These are phyloP conservation scores for Magallana angulata DNA, from an alignment of 1,140 invertebrate species.

Conservation along the genomic window DNA sequence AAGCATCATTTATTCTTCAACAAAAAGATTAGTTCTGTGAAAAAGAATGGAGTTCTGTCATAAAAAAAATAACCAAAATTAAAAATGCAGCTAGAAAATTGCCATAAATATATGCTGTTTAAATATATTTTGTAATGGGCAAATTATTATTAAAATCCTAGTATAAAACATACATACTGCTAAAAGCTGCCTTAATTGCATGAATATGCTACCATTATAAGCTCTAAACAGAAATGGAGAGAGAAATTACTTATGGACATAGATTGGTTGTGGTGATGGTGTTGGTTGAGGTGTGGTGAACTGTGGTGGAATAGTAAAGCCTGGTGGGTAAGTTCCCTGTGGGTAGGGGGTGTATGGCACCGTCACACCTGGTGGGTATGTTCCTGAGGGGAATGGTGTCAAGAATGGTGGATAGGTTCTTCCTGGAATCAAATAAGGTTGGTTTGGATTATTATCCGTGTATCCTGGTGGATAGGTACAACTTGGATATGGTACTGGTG, in stretches of 20 bases:
- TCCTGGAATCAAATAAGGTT: conserved; percentile 29
- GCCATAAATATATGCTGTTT: no score
- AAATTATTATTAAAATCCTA: no score
- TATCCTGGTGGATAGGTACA: conserved; percentile 43
- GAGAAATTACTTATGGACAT: neutral
- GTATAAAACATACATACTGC: no score
- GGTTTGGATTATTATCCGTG: conserved; percentile 18
- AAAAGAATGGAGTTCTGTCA: no score
- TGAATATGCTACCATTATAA: neutral
- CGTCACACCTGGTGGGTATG: conserved; percentile 42
- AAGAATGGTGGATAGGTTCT: conserved; percentile 42
- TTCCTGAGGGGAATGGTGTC: conserved; percentile 28
- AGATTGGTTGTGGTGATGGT: conserved; percentile 15
- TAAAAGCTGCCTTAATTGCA: no score
- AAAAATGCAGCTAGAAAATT: no score
- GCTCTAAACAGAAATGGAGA: neutral
- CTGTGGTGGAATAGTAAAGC: conserved; percentile 34
- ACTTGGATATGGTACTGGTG: conserved; percentile 38
- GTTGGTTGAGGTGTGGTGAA: conserved; percentile 28
- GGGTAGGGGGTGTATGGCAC: conserved; percentile 40
- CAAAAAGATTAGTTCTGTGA: no score
- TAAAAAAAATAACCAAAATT: no score
- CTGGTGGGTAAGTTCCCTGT: conserved; percentile 43
- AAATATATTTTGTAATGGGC: no score
- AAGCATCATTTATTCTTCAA: neutral